A percentile compares a stretch with the other conserved stretches of the same genome.
phyloP scores from a whole-genome alignment of 2,888 invertebrate genomes.

The Aleiodes leptofemur region DNA sequence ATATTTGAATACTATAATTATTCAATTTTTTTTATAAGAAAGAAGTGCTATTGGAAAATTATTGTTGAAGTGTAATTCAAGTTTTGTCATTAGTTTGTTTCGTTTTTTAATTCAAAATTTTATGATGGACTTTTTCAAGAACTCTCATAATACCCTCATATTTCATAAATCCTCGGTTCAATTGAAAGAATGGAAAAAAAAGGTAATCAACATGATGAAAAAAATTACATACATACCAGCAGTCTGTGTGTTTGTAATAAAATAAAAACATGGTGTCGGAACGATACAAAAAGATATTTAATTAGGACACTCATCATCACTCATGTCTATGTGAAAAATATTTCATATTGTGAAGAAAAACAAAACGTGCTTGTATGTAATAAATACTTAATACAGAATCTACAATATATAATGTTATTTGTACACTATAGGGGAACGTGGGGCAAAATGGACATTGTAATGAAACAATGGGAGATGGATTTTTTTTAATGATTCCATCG shows the following conservation, averaged over 20 bases:
- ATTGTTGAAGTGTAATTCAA: not conserved
- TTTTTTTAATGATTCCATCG: no score
- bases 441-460: no score
- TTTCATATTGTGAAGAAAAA: conserved; percentile 58
- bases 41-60: conserved; percentile 1
- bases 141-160: not conserved
- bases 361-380: conserved; percentile 61
- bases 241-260: conserved; percentile 30
- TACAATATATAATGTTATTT: conserved; percentile 6
- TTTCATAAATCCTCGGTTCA: no score
- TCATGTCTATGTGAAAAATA: conserved; percentile 58
- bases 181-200: not conserved
- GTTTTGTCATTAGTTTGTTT: conserved; percentile 4
- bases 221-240: not conserved
- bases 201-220: conserved; percentile 4
- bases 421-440: no score
- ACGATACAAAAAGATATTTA: conserved; percentile 45
- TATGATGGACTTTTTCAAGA: not conserved
- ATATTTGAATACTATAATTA: not conserved
- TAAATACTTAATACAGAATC: conserved; percentile 60
- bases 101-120: conserved; percentile 6
- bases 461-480: no score
- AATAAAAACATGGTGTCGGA: conserved; percentile 39
- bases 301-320: conserved; percentile 53
- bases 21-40: conserved; percentile 13